Base-by-base conservation (phyloP, 2,888 invertebrate genomes). In the Oscheius sp. region DNA sequence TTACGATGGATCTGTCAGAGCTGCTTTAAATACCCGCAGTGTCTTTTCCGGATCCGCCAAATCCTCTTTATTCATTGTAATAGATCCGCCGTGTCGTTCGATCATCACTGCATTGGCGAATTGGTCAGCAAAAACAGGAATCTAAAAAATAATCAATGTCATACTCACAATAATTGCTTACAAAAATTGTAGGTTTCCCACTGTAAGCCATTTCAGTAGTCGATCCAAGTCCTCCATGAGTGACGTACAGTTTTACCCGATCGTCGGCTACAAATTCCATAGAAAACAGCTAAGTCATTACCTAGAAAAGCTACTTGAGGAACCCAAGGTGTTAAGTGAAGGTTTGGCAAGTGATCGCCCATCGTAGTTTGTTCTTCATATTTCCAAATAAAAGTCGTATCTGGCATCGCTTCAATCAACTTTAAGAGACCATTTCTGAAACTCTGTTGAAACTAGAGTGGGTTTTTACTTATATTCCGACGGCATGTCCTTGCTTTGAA, bases 121-220 rank as follows among this genome's bases (percentile, higher is more conserved):
- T 62, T 80, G 80, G 41, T 80, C 80, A 12, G 72, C 77, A 38
- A 79, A 77, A 9, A 77, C 51, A 0, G 80, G 80, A n/a, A 80
- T 66, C 69, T 71, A 77, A 51, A 6, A 8, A 26, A 5, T 20
- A 38, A 17, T 26, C 26, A 9, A 20, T 14, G 14, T 22, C 36
- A 20, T 9, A 0, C 20, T 2, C n/a, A 33, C 5, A 44, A 17
- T 6, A 24, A 22, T n/a, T n/a, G n/a, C 41, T 36, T 30, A 71
- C 73, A 57, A 73, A 68, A 22, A 73, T 56, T 1, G 68, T 67
- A 12, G 70, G 70, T 47, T 68, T 70, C 22, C 75, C 75, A 47
- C 72, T 68, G 67, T 70, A 59, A 8, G 73, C 72, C 4, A 73
- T 33, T 28, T 75, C 75, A 0, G 70, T 72, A 0, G 68, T 66